Percentiles rank a stretch among this genome's conserved stretches.
These are phyloP conservation scores for Xanthia togata DNA, from an alignment of 2,888 invertebrate species.

Conservation along the genomic window DNA sequence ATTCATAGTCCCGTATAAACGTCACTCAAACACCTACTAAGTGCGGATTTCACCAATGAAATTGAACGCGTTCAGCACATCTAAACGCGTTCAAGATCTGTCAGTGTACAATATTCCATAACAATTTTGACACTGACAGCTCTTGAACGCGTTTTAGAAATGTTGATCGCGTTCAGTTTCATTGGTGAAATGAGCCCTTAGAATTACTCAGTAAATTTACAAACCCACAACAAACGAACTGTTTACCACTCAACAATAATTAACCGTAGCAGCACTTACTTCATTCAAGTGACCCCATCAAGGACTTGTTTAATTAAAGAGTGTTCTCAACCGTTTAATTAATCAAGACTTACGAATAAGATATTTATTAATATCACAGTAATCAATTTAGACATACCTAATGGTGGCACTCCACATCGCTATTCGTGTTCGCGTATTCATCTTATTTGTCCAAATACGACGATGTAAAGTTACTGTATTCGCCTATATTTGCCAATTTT, in stretches of 20 bases:
- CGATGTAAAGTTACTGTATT: too few species aligned
- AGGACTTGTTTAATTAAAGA: constrained; percentile 64
- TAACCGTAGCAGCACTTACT: constrained; percentile 61
- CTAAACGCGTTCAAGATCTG: too few species aligned
- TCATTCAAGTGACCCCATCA: constrained; percentile 62
- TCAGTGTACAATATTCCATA: too few species aligned
- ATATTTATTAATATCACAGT: constrained; percentile 34
- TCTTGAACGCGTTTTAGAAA: too few species aligned
- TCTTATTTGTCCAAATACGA: too few species aligned
- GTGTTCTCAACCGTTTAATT: constrained; percentile 64
- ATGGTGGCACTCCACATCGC: too few species aligned
- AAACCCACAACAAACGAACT: constrained; percentile 56
- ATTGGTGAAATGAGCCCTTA: not conserved
- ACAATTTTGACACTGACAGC: too few species aligned
- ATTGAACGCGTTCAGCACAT: too few species aligned
- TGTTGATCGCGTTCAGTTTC: too few species aligned
- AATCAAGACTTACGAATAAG: constrained; percentile 57
- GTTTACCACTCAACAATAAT: constrained; percentile 67
- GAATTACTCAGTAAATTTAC: constrained; percentile 64
- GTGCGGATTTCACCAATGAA: too few species aligned
- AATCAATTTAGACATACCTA: constrained; percentile 27
- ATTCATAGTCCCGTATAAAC: constrained; percentile 20
- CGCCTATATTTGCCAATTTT: too few species aligned
- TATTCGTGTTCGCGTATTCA: too few species aligned
- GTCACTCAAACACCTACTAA: constrained; percentile 5